Evolutionary conservation across 1,140 invertebrate species (phyloP).

Genomic region (Contarinia nasturtii): DNA sequence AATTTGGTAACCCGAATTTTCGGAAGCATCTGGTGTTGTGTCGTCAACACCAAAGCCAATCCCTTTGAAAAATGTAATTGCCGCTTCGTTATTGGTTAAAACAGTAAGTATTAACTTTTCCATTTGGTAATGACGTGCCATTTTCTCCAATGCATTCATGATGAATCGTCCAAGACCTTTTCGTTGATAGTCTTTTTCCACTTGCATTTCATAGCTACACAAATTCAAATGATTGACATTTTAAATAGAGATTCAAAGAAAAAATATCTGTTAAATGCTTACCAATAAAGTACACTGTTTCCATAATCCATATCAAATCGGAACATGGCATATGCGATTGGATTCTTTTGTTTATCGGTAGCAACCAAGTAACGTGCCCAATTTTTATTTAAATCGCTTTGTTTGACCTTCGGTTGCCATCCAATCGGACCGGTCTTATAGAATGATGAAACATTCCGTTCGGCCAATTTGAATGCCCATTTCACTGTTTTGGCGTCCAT

Average conservation of each 20-base stretch:
- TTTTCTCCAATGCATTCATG: slow-evolving; percentile 54
- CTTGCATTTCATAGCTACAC: slow-evolving; percentile 65
- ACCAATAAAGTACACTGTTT: slow-evolving; percentile 64
- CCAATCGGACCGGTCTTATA: slow-evolving; percentile 37
- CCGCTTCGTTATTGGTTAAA: slow-evolving; percentile 51
- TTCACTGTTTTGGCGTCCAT: slow-evolving; percentile 23
- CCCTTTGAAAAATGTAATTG: slow-evolving; percentile 46
- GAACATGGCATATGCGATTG: slow-evolving; percentile 56
- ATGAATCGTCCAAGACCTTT: slow-evolving; percentile 66
- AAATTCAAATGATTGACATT: not conserved
- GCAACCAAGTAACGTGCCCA: slow-evolving; percentile 43
- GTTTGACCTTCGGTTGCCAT: slow-evolving; percentile 42
- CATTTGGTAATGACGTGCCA: slow-evolving; percentile 50
- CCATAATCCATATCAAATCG: slow-evolving; percentile 65
- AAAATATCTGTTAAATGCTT: slow-evolving; percentile 8
- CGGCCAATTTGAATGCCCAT: slow-evolving; percentile 42
- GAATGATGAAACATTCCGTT: slow-evolving; percentile 39
- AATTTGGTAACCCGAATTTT: slow-evolving; percentile 30
- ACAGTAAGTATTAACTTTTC: slow-evolving; percentile 66
- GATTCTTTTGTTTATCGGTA: slow-evolving; percentile 23
- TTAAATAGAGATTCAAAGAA: not conserved
- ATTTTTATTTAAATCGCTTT: slow-evolving; percentile 40
- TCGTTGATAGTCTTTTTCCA: slow-evolving; percentile 38
- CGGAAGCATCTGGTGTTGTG: slow-evolving; percentile 29
- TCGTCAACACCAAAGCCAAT: slow-evolving; percentile 34